Evolutionary conservation across 2,797 vertebrate genomes (phyloP).

Genomic region (Tragelaphus oryx): DNA sequence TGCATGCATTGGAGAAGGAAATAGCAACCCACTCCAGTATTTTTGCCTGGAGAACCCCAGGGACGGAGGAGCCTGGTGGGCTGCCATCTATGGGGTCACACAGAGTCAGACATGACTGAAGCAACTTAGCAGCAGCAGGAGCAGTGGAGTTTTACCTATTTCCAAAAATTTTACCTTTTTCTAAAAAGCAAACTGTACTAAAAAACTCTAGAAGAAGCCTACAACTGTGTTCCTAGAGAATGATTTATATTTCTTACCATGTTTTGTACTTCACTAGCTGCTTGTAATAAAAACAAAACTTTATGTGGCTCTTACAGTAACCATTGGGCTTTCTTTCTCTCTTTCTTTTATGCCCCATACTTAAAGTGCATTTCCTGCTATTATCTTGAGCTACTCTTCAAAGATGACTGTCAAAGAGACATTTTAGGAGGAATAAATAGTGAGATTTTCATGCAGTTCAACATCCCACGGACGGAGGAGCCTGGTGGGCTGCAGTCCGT

Average conservation of each 20-base stretch:
- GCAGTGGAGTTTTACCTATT: background rate
- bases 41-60: no score
- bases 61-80: no score
- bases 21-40: no score
- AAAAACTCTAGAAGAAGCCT: background rate
- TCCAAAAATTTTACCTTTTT: background rate
- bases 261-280: background rate
- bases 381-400: background rate
- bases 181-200: background rate
- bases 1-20: no score
- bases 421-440: background rate
- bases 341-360: background rate
- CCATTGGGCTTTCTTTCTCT: background rate
- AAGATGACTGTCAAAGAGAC: slow-evolving; percentile 9
- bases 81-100: no score
- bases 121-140: no score
- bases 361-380: background rate
- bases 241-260: background rate
- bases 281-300: background rate
- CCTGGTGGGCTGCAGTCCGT: no score
- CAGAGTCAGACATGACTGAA: no score
- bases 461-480: background rate
- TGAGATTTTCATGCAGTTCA: background rate
- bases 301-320: background rate
- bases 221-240: background rate